A percentile compares a stretch with the other conserved stretches of the same genome.
These are phyloP conservation scores for Danio jaintianensis DNA, from an alignment of 2,797 vertebrate genomes.

Conservation along the genomic window DNA sequence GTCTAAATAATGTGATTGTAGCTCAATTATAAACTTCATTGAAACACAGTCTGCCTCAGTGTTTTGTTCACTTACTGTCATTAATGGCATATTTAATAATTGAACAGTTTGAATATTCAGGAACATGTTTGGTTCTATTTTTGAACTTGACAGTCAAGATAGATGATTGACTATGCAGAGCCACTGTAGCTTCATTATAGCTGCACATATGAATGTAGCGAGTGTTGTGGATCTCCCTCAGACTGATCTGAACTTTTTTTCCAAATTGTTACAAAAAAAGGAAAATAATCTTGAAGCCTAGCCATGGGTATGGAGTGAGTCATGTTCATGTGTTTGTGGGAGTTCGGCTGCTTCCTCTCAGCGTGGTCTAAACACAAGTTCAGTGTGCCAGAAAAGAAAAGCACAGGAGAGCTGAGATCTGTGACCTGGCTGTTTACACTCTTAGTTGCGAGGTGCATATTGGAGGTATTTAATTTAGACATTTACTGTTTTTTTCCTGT, in stretches of 20 bases:
- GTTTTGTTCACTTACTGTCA: not conserved
- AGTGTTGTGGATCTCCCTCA: conserved; percentile 4
- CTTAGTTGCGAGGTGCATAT: conserved; percentile 5
- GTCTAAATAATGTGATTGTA: not conserved
- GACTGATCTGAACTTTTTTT: conserved; percentile 9
- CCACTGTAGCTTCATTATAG: not conserved
- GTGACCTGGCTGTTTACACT: conserved; percentile 41
- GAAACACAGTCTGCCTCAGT: not conserved
- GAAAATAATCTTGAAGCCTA: conserved; percentile 45
- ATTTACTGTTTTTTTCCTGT: conserved; percentile 40
- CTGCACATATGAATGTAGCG: not conserved
- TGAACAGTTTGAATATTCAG: not conserved
- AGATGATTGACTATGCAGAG: not conserved
- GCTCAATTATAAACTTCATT: not conserved
- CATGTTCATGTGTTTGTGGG: conserved; percentile 53
- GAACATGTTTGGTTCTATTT: not conserved
- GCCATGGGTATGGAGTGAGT: conserved; percentile 47
- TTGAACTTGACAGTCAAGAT: not conserved
- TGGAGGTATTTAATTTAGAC: conserved; percentile 46
- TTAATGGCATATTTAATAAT: not conserved
- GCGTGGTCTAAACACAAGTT: conserved; percentile 53
- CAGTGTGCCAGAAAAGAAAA: conserved; percentile 38
- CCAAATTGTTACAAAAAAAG: conserved; percentile 7
- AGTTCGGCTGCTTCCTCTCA: conserved; percentile 51
- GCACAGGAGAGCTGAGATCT: conserved; percentile 33